A percentile compares a stretch with the other conserved stretches of the same genome.
Conservation (phyloP, 2,113 vertebrate species). For the Notothenia rossii region DNA sequence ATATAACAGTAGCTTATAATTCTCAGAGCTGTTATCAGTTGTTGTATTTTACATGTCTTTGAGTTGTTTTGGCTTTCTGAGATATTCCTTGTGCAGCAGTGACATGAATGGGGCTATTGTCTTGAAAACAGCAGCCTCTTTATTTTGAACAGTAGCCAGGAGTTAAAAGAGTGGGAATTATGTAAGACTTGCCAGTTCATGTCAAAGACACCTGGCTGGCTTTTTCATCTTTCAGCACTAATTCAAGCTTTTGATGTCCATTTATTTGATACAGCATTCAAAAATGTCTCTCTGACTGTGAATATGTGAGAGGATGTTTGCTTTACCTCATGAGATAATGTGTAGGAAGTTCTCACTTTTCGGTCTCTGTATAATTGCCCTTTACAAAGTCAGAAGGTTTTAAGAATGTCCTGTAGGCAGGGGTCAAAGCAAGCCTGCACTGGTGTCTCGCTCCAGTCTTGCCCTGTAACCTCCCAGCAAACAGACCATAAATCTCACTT, state of each 20-base stretch:
- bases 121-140: constrained; percentile 63
- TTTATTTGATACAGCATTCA: neutral
- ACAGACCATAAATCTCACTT: constrained; percentile 50
- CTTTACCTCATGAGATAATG: neutral
- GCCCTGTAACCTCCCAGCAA: constrained; percentile 32
- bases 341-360: neutral
- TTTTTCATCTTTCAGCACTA: neutral
- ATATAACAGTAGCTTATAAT: constrained; percentile 11
- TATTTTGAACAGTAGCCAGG: constrained; percentile 62
- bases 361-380: neutral
- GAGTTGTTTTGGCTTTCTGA: constrained; percentile 46
- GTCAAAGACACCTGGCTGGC: constrained; percentile 41
- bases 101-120: constrained; percentile 72
- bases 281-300: neutral
- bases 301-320: neutral
- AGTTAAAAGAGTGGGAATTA: constrained; percentile 58
- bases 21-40: neutral
- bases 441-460: constrained; percentile 19
- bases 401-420: neutral
- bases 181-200: constrained; percentile 18
- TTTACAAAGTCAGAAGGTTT: neutral
- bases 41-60: constrained; percentile 17
- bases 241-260: constrained; percentile 13
- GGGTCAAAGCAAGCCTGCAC: constrained; percentile 7
- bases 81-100: constrained; percentile 31